A percentile compares a stretch with the other conserved stretches of the same genome.
Evolutionary conservation across 2,113 vertebrate genomes (phyloP).

Genomic region (Larimichthys polyactis): DNA sequence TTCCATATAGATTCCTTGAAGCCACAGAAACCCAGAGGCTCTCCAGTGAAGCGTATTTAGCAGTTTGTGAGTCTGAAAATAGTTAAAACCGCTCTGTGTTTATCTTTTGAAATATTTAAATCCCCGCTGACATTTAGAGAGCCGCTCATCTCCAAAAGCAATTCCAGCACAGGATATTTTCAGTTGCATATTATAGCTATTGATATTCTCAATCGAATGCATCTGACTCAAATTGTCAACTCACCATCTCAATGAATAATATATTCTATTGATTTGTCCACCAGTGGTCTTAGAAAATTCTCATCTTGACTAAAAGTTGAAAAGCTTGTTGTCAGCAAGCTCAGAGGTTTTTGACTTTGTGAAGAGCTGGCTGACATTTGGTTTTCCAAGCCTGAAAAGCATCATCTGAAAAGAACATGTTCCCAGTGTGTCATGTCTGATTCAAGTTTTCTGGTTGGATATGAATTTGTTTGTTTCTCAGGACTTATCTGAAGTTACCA

Average conservation of each 20-base stretch:
- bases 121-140: background rate
- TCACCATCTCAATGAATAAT: background rate
- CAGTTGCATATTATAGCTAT: background rate
- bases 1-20: background rate
- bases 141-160: slow-evolving; percentile 15
- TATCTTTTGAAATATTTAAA: slow-evolving; percentile 1
- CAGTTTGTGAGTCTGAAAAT: background rate
- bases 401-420: no score
- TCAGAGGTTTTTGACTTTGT: background rate
- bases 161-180: slow-evolving; percentile 4
- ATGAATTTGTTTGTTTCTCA: no score
- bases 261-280: background rate
- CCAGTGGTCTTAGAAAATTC: background rate
- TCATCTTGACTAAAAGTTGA: background rate
- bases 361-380: slow-evolving; percentile 1
- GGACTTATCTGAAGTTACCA: no score
- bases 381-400: background rate
- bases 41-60: no score
- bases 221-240: background rate
- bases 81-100: background rate
- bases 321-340: background rate
- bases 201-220: slow-evolving; percentile 9
- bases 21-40: background rate
- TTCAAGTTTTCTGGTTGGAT: background rate
- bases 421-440: no score